A percentile compares a stretch with the other conserved stretches of the same genome.
These are phyloP conservation scores for Callochromis pleurospilus DNA, from an alignment of 2,113 vertebrate genomes.

Conservation along the genomic window DNA sequence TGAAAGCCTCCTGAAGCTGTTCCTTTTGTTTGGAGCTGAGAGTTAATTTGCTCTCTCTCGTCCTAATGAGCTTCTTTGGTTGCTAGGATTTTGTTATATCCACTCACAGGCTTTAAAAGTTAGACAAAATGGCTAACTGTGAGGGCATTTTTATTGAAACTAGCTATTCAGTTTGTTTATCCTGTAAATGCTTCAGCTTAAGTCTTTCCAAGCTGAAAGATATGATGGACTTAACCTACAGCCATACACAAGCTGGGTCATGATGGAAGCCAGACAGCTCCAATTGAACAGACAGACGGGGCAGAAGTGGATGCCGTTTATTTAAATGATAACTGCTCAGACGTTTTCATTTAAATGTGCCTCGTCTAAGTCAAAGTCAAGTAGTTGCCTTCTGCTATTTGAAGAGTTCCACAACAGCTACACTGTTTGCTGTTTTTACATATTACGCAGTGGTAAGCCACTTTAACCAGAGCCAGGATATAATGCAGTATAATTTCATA, in stretches of 20 bases:
- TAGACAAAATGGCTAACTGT: neutral
- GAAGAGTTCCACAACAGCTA: neutral
- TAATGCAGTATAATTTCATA: neutral
- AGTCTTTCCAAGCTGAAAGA: constrained; percentile 10
- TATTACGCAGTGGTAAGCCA: neutral
- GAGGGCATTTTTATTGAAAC: constrained; percentile 4
- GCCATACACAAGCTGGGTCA: constrained; percentile 39
- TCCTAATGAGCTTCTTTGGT: neutral
- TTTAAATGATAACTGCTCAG: constrained; percentile 17
- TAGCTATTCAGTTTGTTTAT: constrained; percentile 4
- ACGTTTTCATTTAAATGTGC: constrained; percentile 1
- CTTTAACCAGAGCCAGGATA: neutral
- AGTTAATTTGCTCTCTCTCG: neutral
- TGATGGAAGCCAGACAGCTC: constrained; percentile 45
- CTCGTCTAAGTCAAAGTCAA: constrained; percentile 25
- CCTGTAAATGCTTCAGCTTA: neutral
- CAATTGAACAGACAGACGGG: constrained; percentile 3
- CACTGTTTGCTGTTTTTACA: neutral
- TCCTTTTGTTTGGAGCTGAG: neutral
- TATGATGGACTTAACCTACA: constrained; percentile 16
- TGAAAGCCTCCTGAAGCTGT: constrained; percentile 1
- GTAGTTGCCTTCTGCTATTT: neutral
- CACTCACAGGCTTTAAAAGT: neutral
- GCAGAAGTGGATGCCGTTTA: constrained; percentile 26
- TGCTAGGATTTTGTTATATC: neutral